Evolutionary conservation across 1,140 invertebrate species (phyloP), one percentile per base, ranked within the genome.

Genomic region (Triops longicaudatus): DNA sequence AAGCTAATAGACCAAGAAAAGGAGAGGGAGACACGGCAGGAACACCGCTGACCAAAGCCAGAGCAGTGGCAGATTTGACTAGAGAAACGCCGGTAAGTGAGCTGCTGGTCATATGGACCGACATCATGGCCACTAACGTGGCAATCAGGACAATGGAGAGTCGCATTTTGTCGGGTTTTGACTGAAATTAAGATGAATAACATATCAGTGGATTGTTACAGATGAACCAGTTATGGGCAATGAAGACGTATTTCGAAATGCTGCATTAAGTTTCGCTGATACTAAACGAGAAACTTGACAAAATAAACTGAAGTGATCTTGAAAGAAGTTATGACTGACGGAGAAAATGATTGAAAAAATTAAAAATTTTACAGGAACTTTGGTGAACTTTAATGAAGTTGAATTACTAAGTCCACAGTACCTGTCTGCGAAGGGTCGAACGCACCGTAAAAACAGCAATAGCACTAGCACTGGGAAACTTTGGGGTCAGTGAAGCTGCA

Each of bases 51-150:
- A 63, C 50, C 22, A 63, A 6, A 17, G 50, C 50, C 7, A 63
- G 50, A 63, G 50, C 50, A 63, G 50, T 63, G 50, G 50, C 50
- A n/a, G 50, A 63, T 14, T 63, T 63, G 50, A 63, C 50, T 22
- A 63, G 50, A 17, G 50, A 63, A 22, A 63, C 6, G 14, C 22
- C 22, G n/a, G 50, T 17, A 2, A 22, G 17, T 14, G 22, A 17
- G 22, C 50, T 63, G 50, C 50, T 63, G 10, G 50, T 63, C 50
- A 63, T 63, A 63, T 63, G 50, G 17, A 63, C 50, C 22, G 50
- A 63, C 22, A 63, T 22, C 50, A 63, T 63, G 50, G 50, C 50
- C 50, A 63, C 50, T 14, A 63, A 63, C 50, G 50, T 3, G 50
- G 50, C 50, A 22, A 63, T 63, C 17, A 63, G 6, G n/a, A 63